phyloP scores from a whole-genome alignment of 2,888 invertebrate genomes.

The Dasysyrphus albostriatus region DNA sequence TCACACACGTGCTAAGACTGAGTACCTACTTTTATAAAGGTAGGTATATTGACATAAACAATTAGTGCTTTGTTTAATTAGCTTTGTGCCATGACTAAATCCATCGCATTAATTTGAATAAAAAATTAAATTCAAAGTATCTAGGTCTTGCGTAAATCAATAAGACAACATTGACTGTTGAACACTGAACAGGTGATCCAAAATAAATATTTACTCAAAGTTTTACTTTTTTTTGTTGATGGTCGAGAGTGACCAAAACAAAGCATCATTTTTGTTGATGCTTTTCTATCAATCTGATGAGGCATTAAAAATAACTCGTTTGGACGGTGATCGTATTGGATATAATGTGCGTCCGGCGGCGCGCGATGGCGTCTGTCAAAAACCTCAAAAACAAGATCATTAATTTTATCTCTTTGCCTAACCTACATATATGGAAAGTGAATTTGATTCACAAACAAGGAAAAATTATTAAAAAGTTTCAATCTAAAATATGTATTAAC shows the following conservation, averaged over 20 bases:
- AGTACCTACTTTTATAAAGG: background rate
- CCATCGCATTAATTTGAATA: constrained; percentile 25
- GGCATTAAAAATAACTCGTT: constrained; percentile 1
- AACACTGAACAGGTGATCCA: constrained; percentile 11
- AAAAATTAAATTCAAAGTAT: background rate
- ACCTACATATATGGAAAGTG: background rate
- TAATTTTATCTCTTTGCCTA: background rate
- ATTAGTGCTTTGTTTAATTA: constrained; percentile 24
- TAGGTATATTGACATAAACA: background rate
- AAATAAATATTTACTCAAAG: constrained; percentile 1
- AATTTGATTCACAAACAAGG: constrained; percentile 10
- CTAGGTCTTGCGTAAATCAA: constrained; percentile 10
- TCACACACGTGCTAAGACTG: background rate
- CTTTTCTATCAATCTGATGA: background rate
- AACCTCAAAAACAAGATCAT: background rate
- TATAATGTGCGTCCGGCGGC: background rate
- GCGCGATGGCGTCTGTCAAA: background rate
- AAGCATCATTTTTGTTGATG: constrained; percentile 4
- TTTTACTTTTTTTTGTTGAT: background rate
- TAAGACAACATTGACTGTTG: constrained; percentile 1
- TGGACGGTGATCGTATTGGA: background rate
- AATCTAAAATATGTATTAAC: background rate
- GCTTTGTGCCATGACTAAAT: constrained; percentile 13
- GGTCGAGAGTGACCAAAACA: constrained; percentile 14
- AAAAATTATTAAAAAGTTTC: background rate